These are phyloP conservation scores for Macropodus opercularis DNA, from an alignment of 2,797 vertebrate species.

Conservation along the genomic window DNA sequence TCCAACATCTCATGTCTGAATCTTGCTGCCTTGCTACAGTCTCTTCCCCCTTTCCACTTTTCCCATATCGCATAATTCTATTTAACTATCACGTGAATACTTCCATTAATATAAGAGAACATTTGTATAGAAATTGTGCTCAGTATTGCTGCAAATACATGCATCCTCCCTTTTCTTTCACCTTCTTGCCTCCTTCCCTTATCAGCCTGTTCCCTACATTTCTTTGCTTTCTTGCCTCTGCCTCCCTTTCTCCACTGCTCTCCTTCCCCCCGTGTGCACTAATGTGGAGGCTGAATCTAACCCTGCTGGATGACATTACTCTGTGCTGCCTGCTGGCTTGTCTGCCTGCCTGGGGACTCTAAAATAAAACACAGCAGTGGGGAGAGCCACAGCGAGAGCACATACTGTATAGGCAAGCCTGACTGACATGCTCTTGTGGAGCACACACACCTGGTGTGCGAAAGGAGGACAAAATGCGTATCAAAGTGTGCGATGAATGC, in stretches of 20 bases:
- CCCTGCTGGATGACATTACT: slow-evolving; percentile 78
- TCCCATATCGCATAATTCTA: slow-evolving; percentile 8
- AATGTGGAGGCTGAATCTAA: slow-evolving; percentile 73
- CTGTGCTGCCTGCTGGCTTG: slow-evolving; percentile 72
- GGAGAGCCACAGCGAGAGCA: slow-evolving; percentile 62
- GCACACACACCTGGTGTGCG: slow-evolving; percentile 39
- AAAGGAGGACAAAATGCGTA: slow-evolving; percentile 64
- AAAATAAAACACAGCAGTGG: slow-evolving; percentile 77
- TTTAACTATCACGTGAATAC: slow-evolving; percentile 3
- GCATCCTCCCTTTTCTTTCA: slow-evolving; percentile 4
- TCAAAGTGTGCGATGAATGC: slow-evolving; percentile 54
- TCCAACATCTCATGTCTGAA: slow-evolving; percentile 61
- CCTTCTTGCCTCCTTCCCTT: slow-evolving; percentile 15
- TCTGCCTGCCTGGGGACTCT: slow-evolving; percentile 73
- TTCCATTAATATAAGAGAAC: slow-evolving; percentile 1
- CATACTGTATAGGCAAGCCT: slow-evolving; percentile 67
- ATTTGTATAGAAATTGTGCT: background rate
- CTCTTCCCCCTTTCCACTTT: slow-evolving; percentile 11
- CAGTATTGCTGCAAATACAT: background rate
- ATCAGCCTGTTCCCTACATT: slow-evolving; percentile 27
- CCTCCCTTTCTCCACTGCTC: slow-evolving; percentile 24
- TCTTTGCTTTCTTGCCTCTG: slow-evolving; percentile 28
- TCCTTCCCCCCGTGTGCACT: slow-evolving; percentile 35
- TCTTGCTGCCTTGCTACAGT: slow-evolving; percentile 28
- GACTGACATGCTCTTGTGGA: slow-evolving; percentile 72